These are phyloP conservation scores for Centruroides sculpturatus DNA, from an alignment of 1,140 invertebrate genomes.

Conservation along the genomic window DNA sequence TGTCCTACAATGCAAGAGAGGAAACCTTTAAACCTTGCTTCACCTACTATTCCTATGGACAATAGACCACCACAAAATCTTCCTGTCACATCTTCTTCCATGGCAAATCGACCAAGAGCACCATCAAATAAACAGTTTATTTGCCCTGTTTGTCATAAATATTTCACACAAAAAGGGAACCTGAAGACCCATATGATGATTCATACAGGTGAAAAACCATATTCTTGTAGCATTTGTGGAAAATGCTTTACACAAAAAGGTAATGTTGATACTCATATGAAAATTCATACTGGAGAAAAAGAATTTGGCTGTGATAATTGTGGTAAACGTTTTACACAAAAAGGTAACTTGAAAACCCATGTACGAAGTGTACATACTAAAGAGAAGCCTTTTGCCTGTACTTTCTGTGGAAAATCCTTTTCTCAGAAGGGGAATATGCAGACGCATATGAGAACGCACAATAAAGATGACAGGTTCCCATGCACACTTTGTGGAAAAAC, in stretches of 20 bases:
- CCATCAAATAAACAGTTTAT: conserved; percentile 20
- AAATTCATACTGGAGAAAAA: conserved; percentile 30
- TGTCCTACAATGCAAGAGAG: conserved; percentile 6
- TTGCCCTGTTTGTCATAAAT: conserved; percentile 18
- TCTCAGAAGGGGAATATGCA: conserved; percentile 42
- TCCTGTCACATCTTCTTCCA: not conserved
- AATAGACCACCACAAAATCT: not conserved
- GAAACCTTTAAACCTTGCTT: conserved; percentile 12
- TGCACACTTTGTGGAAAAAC: conserved; percentile 25
- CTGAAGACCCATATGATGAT: conserved; percentile 39
- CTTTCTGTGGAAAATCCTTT: conserved; percentile 26
- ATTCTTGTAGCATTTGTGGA: conserved; percentile 36
- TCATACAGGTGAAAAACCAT: conserved; percentile 37
- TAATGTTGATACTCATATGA: conserved; percentile 32
- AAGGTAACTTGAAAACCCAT: conserved; percentile 67
- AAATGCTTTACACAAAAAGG: conserved; percentile 36
- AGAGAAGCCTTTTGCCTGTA: conserved; percentile 23
- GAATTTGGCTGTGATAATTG: conserved; percentile 30
- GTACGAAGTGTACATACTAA: conserved; percentile 82
- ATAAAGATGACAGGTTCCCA: conserved; percentile 29
- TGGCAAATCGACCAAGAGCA: not conserved
- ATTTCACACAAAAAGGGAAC: conserved; percentile 19
- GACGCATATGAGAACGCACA: conserved; percentile 97
- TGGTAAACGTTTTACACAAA: conserved; percentile 30
- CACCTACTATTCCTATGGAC: conserved; percentile 3